Conservation (phyloP, 2,113 vertebrate genomes). For the Rhagologus leucostigma region DNA sequence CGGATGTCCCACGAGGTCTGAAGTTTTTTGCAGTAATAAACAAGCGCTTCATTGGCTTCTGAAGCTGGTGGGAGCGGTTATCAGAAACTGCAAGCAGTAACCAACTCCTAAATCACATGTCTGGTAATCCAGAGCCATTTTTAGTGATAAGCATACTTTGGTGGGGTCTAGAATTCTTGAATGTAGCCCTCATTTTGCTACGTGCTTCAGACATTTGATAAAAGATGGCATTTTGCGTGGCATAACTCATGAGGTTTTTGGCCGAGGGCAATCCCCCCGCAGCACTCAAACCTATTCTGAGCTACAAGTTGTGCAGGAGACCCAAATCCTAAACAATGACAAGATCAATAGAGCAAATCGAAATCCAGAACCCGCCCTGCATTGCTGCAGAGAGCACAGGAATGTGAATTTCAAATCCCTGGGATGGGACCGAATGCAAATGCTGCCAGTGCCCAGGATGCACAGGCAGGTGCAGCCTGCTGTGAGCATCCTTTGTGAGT, state of each 20-base stretch:
- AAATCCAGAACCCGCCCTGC: not conserved
- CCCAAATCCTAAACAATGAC: not conserved
- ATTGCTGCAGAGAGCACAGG: not conserved
- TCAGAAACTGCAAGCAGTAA: conserved; percentile 8
- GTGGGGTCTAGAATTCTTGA: not conserved
- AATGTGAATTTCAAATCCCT: not conserved
- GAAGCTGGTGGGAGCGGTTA: not conserved
- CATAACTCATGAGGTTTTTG: fast-evolving
- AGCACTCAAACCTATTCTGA: not conserved
- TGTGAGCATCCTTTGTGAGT: not conserved
- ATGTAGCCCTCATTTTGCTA: not conserved
- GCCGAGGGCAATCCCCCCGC: not conserved
- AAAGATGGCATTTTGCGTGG: not conserved
- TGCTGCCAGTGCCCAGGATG: not conserved
- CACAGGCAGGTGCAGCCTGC: not conserved
- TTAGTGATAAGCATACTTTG: not conserved
- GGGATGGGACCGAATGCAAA: not conserved
- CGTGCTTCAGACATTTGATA: not conserved
- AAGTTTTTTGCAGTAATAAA: conserved; percentile 18
- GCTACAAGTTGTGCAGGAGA: not conserved
- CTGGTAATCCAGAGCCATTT: not conserved
- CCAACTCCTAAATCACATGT: not conserved
- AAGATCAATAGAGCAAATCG: not conserved
- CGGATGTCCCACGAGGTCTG: not conserved
- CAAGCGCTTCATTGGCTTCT: not conserved